Evolutionary conservation across 1,140 invertebrate species (phyloP), one percentile per base, ranked within the genome.

Genomic region (Pomacea maculata): DNA sequence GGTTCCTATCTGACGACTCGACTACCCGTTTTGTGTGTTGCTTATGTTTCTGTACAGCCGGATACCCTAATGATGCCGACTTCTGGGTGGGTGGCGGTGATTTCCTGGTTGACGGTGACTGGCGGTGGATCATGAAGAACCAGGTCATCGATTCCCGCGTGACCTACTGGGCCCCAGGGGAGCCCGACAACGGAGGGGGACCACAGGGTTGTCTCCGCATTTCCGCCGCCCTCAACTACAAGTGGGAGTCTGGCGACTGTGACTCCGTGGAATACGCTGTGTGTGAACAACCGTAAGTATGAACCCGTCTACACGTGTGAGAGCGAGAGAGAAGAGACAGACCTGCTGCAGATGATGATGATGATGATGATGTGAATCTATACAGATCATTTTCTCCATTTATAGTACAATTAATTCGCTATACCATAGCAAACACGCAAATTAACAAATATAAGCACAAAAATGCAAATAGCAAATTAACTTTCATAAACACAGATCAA

Each of bases 81-180:
- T 77, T 77, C n/a, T 77, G 75, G 75, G 34, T 77, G 25, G 75
- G 75, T 14, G 75, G 75, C 3, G 75, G 75, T 45, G 75, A 77
- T 63, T 77, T 77, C 64, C 75, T 77, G 61, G 14, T 67, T 61
- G 75, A 77, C 21, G 75, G 75, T 9, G 63, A 67, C 55, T 77
- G 75, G 75, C 34, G 34, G 29, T 77, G 75, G 75, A 63, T 77
- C 63, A 65, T 77, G 75, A 21, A 25, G 5, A 12, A 77, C 75
- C 45, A 34, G 21, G 61, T 64, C 29, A 65, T 77, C n/a, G 61
- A 34, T n/a, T 4, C 67, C 21, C 11, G 6, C 12, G 67, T 70
- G 67, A 6, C 74, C 74, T 75, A 34, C 74, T 75, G 74, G 74
- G 74, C 74, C 52, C 12, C 75, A 25, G 75, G 75, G 25, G 63